Conservation (phyloP, 2,797 vertebrate genomes). For the Chaunax sp. region DNA sequence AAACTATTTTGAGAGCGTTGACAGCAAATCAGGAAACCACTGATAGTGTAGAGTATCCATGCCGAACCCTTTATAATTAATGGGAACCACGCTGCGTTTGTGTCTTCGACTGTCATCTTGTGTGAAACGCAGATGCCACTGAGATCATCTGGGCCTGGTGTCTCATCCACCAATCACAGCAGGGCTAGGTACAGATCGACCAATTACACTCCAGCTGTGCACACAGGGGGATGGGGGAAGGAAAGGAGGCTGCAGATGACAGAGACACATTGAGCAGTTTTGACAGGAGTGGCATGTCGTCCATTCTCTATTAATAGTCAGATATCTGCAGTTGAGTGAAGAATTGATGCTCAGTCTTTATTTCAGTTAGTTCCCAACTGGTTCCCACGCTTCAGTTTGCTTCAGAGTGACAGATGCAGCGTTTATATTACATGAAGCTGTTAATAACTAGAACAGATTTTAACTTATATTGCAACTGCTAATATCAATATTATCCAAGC, state of each 20-base stretch:
- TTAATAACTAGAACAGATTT: neutral
- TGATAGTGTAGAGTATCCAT: neutral
- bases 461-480: neutral
- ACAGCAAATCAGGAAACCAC: neutral
- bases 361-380: neutral
- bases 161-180: constrained; percentile 50
- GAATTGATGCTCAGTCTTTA: neutral
- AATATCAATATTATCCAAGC: too few species aligned
- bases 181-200: constrained; percentile 39
- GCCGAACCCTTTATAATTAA: constrained; percentile 41
- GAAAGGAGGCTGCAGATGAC: constrained; percentile 35
- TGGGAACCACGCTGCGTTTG: constrained; percentile 28
- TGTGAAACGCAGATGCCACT: constrained; percentile 54
- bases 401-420: neutral
- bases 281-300: constrained; percentile 49
- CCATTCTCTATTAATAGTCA: constrained; percentile 47
- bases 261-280: constrained; percentile 19
- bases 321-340: constrained; percentile 21
- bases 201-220: constrained; percentile 65
- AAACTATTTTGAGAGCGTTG: constrained; percentile 21
- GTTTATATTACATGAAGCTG: neutral
- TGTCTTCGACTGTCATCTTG: constrained; percentile 41
- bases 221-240: neutral
- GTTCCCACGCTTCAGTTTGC: neutral
- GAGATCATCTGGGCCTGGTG: constrained; percentile 26